Evolutionary conservation across 2,888 invertebrate genomes (phyloP).

Genomic region (Meiosimyza platycephala): DNA sequence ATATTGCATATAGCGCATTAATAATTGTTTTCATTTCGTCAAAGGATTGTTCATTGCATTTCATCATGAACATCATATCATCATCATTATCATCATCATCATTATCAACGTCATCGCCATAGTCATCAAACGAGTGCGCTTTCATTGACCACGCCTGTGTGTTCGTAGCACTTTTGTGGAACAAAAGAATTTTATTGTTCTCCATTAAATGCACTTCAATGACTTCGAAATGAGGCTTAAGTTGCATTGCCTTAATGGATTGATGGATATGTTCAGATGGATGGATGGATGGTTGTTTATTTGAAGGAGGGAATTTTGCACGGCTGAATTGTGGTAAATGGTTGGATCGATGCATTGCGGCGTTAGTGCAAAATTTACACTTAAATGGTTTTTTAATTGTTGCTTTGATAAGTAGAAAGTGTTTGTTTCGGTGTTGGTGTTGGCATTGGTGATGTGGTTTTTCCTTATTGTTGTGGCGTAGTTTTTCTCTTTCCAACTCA

Average conservation of each 20-base stretch:
- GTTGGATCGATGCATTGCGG: neutral
- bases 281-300: too few relatives aligned
- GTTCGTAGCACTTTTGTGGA: slow-evolving; percentile 6
- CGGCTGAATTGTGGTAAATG: too few relatives aligned
- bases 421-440: too few relatives aligned
- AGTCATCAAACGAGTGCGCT: too few relatives aligned
- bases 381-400: slow-evolving; percentile 20
- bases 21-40: slow-evolving; percentile 20
- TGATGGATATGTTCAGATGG: too few relatives aligned
- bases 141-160: too few relatives aligned
- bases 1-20: slow-evolving; percentile 37
- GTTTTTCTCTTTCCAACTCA: too few relatives aligned
- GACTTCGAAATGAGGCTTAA: slow-evolving; percentile 22
- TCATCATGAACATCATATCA: slow-evolving; percentile 42
- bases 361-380: slow-evolving; percentile 23
- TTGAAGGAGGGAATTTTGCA: too few relatives aligned
- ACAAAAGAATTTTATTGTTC: slow-evolving; percentile 19
- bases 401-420: too few relatives aligned
- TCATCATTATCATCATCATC: neutral
- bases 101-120: too few relatives aligned
- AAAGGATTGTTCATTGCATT: slow-evolving; percentile 35
- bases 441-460: too few relatives aligned
- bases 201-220: slow-evolving; percentile 32
- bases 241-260: neutral
- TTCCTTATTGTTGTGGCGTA: too few relatives aligned